These are phyloP conservation scores for Pipa parva DNA, from an alignment of 2,113 vertebrate genomes.

Conservation along the genomic window DNA sequence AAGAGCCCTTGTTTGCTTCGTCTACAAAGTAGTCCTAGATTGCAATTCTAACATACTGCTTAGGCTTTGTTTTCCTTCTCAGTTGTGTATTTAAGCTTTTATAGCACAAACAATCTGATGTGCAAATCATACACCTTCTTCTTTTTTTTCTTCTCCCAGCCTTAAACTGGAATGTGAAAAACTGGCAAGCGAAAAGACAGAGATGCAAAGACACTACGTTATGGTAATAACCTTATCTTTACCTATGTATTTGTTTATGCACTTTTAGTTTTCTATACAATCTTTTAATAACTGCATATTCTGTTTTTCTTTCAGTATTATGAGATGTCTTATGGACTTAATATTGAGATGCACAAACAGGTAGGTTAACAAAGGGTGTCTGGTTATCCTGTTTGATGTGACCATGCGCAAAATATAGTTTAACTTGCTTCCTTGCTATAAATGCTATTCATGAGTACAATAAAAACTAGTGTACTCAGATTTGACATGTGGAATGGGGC, in stretches of 20 bases:
- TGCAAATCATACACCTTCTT: slow-evolving; percentile 21
- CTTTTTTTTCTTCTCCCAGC: slow-evolving; percentile 70
- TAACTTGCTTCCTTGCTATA: background rate
- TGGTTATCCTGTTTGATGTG: background rate
- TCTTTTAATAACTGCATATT: slow-evolving; percentile 35
- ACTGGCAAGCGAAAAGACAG: slow-evolving; percentile 93
- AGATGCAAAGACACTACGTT: slow-evolving; percentile 97
- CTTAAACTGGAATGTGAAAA: slow-evolving; percentile 97
- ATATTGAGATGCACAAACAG: slow-evolving; percentile 86
- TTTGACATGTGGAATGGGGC: background rate
- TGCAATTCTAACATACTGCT: slow-evolving; percentile 11
- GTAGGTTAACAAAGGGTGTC: no score
- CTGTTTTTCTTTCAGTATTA: slow-evolving; percentile 70
- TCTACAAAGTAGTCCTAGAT: slow-evolving; percentile 24
- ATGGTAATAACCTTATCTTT: slow-evolving; percentile 71
- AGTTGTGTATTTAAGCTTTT: slow-evolving; percentile 8
- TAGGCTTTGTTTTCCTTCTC: slow-evolving; percentile 7
- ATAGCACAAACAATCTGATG: background rate
- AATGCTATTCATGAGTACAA: slow-evolving; percentile 32
- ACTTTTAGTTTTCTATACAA: background rate
- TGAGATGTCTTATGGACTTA: slow-evolving; percentile 83
- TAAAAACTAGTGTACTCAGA: slow-evolving; percentile 21
- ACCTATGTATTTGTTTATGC: background rate
- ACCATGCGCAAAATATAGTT: background rate
- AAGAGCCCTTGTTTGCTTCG: slow-evolving; percentile 20